Evolutionary conservation across 2,797 vertebrate genomes (phyloP).

Genomic region (Lagorchestes hirsutus): DNA sequence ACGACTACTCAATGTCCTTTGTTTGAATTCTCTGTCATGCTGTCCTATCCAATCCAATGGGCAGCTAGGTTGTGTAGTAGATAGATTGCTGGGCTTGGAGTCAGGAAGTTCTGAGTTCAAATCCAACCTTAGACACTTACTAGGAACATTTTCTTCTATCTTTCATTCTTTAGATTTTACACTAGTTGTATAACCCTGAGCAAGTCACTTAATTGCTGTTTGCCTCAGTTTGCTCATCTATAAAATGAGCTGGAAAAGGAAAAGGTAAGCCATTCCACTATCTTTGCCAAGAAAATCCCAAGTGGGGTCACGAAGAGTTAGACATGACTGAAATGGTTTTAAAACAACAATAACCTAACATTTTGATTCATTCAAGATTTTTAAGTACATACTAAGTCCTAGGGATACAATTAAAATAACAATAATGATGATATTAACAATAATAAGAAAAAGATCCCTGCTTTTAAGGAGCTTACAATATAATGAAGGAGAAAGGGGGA

Average conservation of each 20-base stretch:
- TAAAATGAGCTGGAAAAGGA: background rate
- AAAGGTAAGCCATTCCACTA: background rate
- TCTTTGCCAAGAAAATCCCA: background rate
- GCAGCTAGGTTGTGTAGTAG: background rate
- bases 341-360: background rate
- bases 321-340: background rate
- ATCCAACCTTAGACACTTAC: background rate
- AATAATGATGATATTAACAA: background rate
- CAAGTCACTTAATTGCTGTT: background rate
- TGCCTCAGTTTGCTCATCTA: background rate
- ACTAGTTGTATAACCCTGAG: background rate
- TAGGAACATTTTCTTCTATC: too few relatives aligned
- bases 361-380: background rate
- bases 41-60: background rate
- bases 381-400: background rate
- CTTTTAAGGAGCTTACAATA: background rate
- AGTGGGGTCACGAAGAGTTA: background rate
- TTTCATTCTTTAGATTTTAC: too few relatives aligned
- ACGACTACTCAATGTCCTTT: background rate
- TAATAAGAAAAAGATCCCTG: background rate
- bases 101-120: background rate
- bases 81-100: background rate
- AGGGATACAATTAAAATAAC: background rate
- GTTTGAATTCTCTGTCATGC: background rate
- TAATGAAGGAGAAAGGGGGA: background rate